Evolutionary conservation across 1,140 invertebrate species (phyloP).

Genomic region (Aporrectodea caliginosa): DNA sequence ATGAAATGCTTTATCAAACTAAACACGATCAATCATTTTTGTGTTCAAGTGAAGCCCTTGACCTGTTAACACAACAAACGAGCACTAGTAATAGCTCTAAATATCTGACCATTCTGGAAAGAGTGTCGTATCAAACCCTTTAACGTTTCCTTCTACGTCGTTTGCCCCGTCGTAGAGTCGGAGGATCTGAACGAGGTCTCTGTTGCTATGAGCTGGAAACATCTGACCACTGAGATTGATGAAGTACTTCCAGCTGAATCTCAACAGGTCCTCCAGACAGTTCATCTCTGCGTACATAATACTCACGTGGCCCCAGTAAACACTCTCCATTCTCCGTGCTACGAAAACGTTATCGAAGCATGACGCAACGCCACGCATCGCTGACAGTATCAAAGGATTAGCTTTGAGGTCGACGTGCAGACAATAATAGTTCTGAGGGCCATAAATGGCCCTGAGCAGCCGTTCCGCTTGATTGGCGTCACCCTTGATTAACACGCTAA

Average conservation of each 20-base stretch:
- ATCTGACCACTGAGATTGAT: too few relatives aligned
- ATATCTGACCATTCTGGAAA: too few relatives aligned
- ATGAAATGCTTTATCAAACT: too few relatives aligned
- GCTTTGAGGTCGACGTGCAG: conserved; percentile 44
- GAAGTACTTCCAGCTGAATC: conserved; percentile 29
- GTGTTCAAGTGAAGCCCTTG: too few relatives aligned
- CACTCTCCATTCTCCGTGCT: conserved; percentile 34
- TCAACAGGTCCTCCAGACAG: conserved; percentile 43
- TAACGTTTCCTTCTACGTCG: conserved; percentile 27
- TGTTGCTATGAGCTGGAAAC: conserved; percentile 29
- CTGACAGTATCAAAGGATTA: neutral
- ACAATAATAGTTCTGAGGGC: conserved; percentile 50
- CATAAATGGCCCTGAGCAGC: conserved; percentile 46
- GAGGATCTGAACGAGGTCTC: conserved; percentile 26
- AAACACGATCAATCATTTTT: too few relatives aligned
- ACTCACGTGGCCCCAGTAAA: conserved; percentile 36
- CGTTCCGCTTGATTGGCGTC: conserved; percentile 34
- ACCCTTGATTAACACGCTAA: conserved; percentile 22
- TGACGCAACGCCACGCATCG: conserved; percentile 11
- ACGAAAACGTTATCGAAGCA: conserved; percentile 49
- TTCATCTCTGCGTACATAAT: conserved; percentile 40
- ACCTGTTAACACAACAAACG: too few relatives aligned
- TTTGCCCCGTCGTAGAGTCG: conserved; percentile 33
- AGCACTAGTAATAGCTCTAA: too few relatives aligned
- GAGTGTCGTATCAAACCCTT: too few relatives aligned